Evolutionary conservation across 2,888 invertebrate species (phyloP).

Genomic region (Latheticus oryzae): DNA sequence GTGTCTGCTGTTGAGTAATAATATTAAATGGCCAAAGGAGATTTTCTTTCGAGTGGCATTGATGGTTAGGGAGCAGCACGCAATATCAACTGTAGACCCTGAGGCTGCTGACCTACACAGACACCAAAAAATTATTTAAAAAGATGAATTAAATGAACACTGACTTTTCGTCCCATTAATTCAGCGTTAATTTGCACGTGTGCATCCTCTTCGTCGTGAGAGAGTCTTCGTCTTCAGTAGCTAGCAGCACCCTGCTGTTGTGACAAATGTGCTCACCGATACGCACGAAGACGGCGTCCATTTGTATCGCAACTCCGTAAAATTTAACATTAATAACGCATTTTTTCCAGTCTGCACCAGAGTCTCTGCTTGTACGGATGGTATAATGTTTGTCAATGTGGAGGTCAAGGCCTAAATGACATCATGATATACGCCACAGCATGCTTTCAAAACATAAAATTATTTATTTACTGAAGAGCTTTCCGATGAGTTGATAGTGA

Average conservation of each 20-base stretch:
- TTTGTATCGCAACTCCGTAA: constrained; percentile 40
- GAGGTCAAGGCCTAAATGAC: constrained; percentile 31
- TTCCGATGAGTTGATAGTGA: too few species aligned
- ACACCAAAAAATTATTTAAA: background rate
- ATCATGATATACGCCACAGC: constrained; percentile 30
- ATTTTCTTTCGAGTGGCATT: constrained; percentile 21
- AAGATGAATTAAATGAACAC: too few species aligned
- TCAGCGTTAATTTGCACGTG: constrained; percentile 11
- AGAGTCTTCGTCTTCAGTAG: constrained; percentile 13
- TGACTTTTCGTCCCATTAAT: too few species aligned
- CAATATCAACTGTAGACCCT: constrained; percentile 28
- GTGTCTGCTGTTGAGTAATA: constrained; percentile 45
- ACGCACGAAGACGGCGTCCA: constrained; percentile 41
- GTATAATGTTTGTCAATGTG: constrained; percentile 20
- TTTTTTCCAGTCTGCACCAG: constrained; percentile 30
- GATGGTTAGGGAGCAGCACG: constrained; percentile 26
- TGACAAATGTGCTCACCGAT: constrained; percentile 47
- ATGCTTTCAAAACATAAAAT: constrained; percentile 31
- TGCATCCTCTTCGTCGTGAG: constrained; percentile 10
- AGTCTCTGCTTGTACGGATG: constrained; percentile 5
- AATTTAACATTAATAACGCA: constrained; percentile 41
- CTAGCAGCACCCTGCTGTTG: constrained; percentile 45
- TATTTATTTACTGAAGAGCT: constrained; percentile 30
- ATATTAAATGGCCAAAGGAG: constrained; percentile 50
- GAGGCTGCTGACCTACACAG: constrained; percentile 13